phyloP scores from a whole-genome alignment of 1,140 invertebrate genomes.

The Cydia strobilella region DNA sequence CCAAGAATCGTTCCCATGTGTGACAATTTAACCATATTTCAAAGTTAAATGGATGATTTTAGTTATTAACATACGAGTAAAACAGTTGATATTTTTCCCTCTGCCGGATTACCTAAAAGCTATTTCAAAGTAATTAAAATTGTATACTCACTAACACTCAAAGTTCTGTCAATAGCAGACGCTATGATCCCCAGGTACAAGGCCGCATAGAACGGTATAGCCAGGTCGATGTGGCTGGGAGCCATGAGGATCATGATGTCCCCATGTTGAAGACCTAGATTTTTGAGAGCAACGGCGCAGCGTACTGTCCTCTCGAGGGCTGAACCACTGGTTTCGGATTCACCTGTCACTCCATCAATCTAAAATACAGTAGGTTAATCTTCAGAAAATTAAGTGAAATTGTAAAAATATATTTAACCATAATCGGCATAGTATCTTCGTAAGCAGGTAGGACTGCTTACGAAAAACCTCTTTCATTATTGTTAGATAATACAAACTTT shows the following conservation, averaged over 20 bases:
- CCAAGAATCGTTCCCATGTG: no score
- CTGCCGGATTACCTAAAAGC: no score
- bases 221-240: conserved; percentile 56
- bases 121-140: background rate
- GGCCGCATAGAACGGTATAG: conserved; percentile 66
- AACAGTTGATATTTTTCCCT: no score
- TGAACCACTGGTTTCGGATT: conserved; percentile 63
- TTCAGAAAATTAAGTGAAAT: no score
- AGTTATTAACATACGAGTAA: no score
- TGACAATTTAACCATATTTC: no score
- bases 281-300: conserved; percentile 56
- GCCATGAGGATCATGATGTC: conserved; percentile 72
- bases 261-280: conserved; percentile 62
- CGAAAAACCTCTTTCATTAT: no score
- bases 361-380: conserved; percentile 36
- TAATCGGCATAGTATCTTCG: no score
- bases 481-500: no score
- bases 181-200: conserved; percentile 51
- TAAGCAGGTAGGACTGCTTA: no score
- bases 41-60: no score
- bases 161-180: conserved; percentile 49
- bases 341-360: conserved; percentile 72
- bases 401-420: no score
- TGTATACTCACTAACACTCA: conserved; percentile 53
- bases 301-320: conserved; percentile 54